Percentiles rank a stretch among this genome's conserved stretches.
Evolutionary conservation across 2,113 vertebrate genomes (phyloP).

Genomic region (Petroica traversi): DNA sequence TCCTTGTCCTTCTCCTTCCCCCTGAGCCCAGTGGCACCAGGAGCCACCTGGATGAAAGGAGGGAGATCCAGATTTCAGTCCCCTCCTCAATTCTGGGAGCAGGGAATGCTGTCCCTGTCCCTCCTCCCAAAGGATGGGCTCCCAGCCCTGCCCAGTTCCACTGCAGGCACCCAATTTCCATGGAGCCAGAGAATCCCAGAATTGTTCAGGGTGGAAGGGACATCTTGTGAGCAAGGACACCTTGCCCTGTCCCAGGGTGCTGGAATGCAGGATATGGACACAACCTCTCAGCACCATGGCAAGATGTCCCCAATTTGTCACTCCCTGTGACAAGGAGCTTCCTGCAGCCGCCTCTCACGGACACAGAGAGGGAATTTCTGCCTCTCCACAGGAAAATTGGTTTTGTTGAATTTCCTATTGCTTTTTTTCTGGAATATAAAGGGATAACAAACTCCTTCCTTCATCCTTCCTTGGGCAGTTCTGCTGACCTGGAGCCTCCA

Average conservation of each 20-base stretch:
- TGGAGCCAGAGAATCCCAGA: neutral
- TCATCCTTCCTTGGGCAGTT: neutral
- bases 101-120: too few species aligned
- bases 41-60: fast-evolving
- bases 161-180: fast-evolving
- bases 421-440: neutral
- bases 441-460: neutral
- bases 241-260: neutral
- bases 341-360: neutral
- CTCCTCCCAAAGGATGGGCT: neutral
- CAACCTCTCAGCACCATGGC: neutral
- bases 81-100: too few species aligned
- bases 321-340: neutral
- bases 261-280: neutral
- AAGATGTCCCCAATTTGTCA: neutral
- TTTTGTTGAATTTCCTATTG: neutral
- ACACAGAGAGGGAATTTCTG: neutral
- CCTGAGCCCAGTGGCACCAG: fast-evolving
- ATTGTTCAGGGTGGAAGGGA: neutral
- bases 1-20: neutral
- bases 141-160: neutral
- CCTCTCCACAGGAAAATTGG: neutral
- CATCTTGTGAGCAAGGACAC: neutral
- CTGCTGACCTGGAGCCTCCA: neutral
- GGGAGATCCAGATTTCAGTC: neutral